Evolutionary conservation across 2,797 vertebrate genomes (phyloP), one percentile per base, ranked within the genome.

Genomic region (Clarias laeviceps): DNA sequence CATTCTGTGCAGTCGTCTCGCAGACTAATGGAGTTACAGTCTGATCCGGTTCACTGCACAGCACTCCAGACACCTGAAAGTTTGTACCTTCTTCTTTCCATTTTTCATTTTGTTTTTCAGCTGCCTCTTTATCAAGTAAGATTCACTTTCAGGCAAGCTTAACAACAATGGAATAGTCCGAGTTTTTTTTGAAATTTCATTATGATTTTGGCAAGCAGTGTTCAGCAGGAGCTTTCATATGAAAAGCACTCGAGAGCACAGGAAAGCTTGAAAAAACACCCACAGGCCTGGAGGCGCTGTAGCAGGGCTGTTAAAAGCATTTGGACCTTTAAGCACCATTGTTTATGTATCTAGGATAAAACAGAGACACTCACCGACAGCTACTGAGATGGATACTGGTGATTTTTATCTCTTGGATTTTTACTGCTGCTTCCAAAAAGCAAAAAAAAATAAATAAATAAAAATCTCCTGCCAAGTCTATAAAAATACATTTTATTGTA

Each of bases 271-370:
- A 88, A 92, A 50, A 90, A 92, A 80, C 84, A 74, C 84, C 85
- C 87, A 84, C 86, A 85, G 69, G 77, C 86, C 88, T 92, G 90
- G 91, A 90, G 37, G 88, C 85, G 87, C 90, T 88, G 91, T 91
- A 92, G 93, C 91, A 89, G 85, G 89, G 87, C 94, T 95, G 95
- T 91, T 94, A 94, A 94, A 94, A 89, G 88, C 92, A 94, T 95
- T 95, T 92, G 88, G 90, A 88, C 80, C 92, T 92, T 94, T 92
- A 93, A 93, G 89, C 91, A 83, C 89, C 86, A 88, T 93, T 95
- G 93, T 95, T 95, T 95, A 91, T 94, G 89, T 93, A 92, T 93
- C 92, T 90, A 92, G 87, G 89, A 89, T 93, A 94, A 95, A 93
- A 29, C 88, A 20, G 90, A 94, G 90, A 92, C 91, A 91, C 92